A percentile compares a stretch with the other conserved stretches of the same genome.
These are phyloP conservation scores for Syngnathus acus DNA, from an alignment of 2,797 vertebrate species.

Conservation along the genomic window DNA sequence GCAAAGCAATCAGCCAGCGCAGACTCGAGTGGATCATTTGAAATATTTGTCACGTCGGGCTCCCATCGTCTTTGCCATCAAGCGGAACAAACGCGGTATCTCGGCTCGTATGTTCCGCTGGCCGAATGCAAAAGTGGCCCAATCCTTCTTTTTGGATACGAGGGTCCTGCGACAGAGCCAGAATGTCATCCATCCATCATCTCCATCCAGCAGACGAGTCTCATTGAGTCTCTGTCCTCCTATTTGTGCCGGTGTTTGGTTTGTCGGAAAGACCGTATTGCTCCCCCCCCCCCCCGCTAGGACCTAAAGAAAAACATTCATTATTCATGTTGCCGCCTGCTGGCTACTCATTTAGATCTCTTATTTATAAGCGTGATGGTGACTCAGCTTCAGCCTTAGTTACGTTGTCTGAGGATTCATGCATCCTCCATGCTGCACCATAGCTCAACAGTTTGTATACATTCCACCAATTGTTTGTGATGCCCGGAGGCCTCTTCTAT, in stretches of 20 bases:
- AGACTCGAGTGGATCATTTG: slow-evolving; percentile 11
- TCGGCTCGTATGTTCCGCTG: neutral
- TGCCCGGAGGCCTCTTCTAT: too few relatives aligned
- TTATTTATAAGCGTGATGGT: neutral
- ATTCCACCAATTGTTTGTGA: too few relatives aligned
- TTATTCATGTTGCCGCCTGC: slow-evolving; percentile 1
- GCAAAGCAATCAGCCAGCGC: neutral
- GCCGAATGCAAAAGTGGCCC: neutral
- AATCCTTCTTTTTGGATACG: neutral
- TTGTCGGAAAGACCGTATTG: neutral
- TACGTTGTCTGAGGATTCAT: slow-evolving; percentile 2
- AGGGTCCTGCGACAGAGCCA: neutral
- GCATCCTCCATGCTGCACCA: neutral
- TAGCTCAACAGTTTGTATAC: neutral
- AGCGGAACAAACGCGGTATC: neutral
- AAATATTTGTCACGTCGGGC: neutral
- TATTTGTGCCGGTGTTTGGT: neutral
- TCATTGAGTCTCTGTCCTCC: neutral
- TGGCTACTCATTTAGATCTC: slow-evolving; percentile 1
- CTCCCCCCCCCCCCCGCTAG: neutral
- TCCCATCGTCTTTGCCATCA: neutral
- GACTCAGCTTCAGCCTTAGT: neutral
- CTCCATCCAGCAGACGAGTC: neutral
- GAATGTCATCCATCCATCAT: neutral
- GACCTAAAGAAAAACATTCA: slow-evolving; percentile 1